Base-by-base conservation (phyloP, 2,888 invertebrate species). In the Adelphocoris suturalis region DNA sequence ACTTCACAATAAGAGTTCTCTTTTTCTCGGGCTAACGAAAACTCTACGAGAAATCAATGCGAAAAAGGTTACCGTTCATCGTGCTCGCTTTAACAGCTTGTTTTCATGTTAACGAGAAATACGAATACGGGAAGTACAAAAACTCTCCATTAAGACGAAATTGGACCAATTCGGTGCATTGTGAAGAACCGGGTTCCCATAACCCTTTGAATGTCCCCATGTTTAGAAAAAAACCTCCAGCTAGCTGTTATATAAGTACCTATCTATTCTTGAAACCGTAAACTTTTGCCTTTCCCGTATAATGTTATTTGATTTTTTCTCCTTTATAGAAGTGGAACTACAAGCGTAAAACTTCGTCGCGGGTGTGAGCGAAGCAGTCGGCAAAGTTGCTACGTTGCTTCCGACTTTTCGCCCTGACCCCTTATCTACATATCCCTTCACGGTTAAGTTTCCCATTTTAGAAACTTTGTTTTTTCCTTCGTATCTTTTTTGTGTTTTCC, bases 371-470 rank as follows among this genome's bases (percentile, higher is more conserved):
- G 68, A 68, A 68, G 68, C 68, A 13, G 68, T 68, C 27, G 68
- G 23, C 23, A 19, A 68, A 68, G 68, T 68, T 68, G 57, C 57
- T 16, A 16, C 57, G 57, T 57, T 57, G n/a, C 19, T 61, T 61
- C n/a, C 14, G 61, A 61, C 61, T 61, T 61, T 61, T 61, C 61
- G 68, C 68, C 19, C 68, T 68, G 68, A 68, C 68, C 78, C 78
- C 78, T 80, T 80, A 80, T 80, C 78, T 80, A 80, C 78, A 80
- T 80, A 80, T 80, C 78, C 28, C 47, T 47, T 19, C 47, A 37
- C 46, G 47, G 78, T 47, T 80, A 80, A 80, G 78, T 80, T 80
- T 80, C 78, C 78, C 47, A 80, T 80, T 68, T 80, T 80, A 80
- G 78, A 80, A 80, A 80, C n/a, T 80, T 80, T 37, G 78, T 80